Evolutionary conservation across 2,888 invertebrate genomes (phyloP), one percentile per base, ranked within the genome.

Genomic region (Cosmia trapezina): DNA sequence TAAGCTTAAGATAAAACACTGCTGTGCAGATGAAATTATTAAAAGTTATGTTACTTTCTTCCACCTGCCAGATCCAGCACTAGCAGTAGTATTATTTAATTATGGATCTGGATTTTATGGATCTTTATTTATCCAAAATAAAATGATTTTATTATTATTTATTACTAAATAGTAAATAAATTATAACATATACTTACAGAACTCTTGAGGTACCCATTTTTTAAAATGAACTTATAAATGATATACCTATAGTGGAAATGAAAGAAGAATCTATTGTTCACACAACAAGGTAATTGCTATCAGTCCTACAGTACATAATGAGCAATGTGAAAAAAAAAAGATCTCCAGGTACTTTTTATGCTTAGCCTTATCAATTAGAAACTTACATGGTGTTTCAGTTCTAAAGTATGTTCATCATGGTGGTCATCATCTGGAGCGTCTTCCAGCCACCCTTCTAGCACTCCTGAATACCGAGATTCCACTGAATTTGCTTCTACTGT

Each of bases 401-500:
- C 96, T 79, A 96, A 89, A 28, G 96, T 96, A 83, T 96, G 96
- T 84, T 94, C 94, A 87, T 96, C 96, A 85, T 96, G 96, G 79
- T 96, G 96, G 69, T 96, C 96, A 87, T 96, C 96, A 69, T 95
- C 93, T 37, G 96, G 91, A 64, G 94, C 91, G 80, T 97, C 97
- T 90, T 98, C 98, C 17, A 98, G 96, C 98, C 98, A 98, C 53
- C 98, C 98, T 86, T 98, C 97, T 80, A 98, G 97, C 68, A 98
- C 96, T 85, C 97, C 97, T 17, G 98, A 97, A 93, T 97, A 98
- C 56, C 97, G 96, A 37, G 98, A 97, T 89, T 98, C 97, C 19
- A 96, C 95, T 60, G 95, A 85, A 88, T 94, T 96, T 60, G 96
- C 96, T 90, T 96, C 96, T 90, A 96, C 96, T 96, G 85, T 63